A percentile compares a stretch with the other conserved stretches of the same genome.
Conservation (phyloP, 2,797 vertebrate genomes). For the Carduelis carduelis region DNA sequence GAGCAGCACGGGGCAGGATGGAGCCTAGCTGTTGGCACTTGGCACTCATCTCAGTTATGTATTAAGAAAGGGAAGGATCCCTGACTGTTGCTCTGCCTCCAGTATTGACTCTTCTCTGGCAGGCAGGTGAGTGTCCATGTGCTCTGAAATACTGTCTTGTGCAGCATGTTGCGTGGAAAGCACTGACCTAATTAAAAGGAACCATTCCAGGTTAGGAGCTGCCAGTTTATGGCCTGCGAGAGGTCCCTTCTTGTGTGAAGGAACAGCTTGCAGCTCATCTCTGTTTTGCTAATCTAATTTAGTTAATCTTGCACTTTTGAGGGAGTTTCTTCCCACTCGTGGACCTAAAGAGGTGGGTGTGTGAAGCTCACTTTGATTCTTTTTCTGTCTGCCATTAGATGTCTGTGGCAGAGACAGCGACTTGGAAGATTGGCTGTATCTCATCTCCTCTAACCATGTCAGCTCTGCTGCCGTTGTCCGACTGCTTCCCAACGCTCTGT, state of each 20-base stretch:
- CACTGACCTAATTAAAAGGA: slow-evolving; percentile 66
- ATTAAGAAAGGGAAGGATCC: neutral
- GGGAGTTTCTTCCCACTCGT: slow-evolving; percentile 45
- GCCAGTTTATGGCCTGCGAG: slow-evolving; percentile 33
- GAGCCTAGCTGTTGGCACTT: neutral
- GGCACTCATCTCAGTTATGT: neutral
- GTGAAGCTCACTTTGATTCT: slow-evolving; percentile 50
- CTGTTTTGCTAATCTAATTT: slow-evolving; percentile 65
- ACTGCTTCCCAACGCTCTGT: neutral
- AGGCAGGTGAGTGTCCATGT: neutral
- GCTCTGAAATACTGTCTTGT: neutral
- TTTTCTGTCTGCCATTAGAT: slow-evolving; percentile 45
- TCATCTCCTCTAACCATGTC: neutral
- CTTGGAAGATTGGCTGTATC: slow-evolving; percentile 3
- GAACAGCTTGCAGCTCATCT: slow-evolving; percentile 49
- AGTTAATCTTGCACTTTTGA: slow-evolving; percentile 60
- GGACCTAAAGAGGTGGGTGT: slow-evolving; percentile 54
- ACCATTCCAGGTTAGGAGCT: slow-evolving; percentile 20
- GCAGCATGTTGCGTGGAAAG: slow-evolving; percentile 32
- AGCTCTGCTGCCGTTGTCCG: neutral
- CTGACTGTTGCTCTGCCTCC: neutral
- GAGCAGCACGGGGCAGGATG: neutral
- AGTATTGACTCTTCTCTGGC: neutral
- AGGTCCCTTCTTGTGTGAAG: slow-evolving; percentile 44
- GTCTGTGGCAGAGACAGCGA: neutral